Evolutionary conservation across 2,888 invertebrate genomes (phyloP).

Genomic region (Megalurothrips usitatus): DNA sequence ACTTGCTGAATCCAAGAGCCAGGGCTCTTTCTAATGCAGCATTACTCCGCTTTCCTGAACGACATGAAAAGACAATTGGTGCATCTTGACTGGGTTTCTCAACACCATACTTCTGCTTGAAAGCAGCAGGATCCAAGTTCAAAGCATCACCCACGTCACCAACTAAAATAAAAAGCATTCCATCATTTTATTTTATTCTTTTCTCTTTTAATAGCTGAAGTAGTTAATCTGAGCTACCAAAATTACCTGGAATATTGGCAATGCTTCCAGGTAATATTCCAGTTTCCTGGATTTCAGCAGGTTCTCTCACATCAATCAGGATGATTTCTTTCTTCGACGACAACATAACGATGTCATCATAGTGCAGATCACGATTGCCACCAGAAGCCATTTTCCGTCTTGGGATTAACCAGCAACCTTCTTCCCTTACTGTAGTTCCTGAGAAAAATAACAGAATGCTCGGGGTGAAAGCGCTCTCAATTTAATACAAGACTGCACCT

Average conservation of each 20-base stretch:
- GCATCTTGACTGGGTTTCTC: slow-evolving; percentile 56
- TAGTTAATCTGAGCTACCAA: slow-evolving; percentile 22
- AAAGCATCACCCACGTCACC: slow-evolving; percentile 50
- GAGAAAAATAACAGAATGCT: no score
- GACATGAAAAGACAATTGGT: slow-evolving; percentile 65
- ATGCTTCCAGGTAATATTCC: slow-evolving; percentile 69
- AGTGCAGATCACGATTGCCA: background rate
- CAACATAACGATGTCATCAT: background rate
- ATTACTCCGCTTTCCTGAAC: slow-evolving; percentile 61
- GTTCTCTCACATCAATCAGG: slow-evolving; percentile 73
- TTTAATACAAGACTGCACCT: no score
- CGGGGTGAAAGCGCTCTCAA: no score
- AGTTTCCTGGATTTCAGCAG: slow-evolving; percentile 62
- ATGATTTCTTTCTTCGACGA: slow-evolving; percentile 45
- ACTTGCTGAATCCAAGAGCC: slow-evolving; percentile 59
- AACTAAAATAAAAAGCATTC: slow-evolving; percentile 48
- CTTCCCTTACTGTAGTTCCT: no score
- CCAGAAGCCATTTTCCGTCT: background rate
- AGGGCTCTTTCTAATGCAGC: slow-evolving; percentile 57
- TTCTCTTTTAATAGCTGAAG: background rate
- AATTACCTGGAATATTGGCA: slow-evolving; percentile 64
- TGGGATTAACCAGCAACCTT: background rate
- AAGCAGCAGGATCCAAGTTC: slow-evolving; percentile 51
- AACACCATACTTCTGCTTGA: slow-evolving; percentile 54
- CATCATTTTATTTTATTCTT: slow-evolving; percentile 25